Evolutionary conservation across 1,140 invertebrate genomes (phyloP), one percentile per base, ranked within the genome.

Genomic region (Hypsibius dujardini): DNA sequence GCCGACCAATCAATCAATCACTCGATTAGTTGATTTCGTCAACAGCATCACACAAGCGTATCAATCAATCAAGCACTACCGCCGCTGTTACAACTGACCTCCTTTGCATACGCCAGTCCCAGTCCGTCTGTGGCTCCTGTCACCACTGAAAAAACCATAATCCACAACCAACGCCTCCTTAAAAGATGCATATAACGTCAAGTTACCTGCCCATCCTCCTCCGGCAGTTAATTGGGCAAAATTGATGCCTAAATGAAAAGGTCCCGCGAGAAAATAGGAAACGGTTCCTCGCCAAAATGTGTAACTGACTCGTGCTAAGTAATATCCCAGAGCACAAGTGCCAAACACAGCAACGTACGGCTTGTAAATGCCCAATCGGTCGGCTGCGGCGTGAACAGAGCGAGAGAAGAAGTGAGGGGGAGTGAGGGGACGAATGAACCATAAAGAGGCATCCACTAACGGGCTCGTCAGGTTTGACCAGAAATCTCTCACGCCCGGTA

Each of bases 201-300:
- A 67, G 12, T 12, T 67, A 45, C 62, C 12, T 67, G 62, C 62
- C 62, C 62, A 67, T 67, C 62, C 62, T 7, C 3, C 45, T 12
- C 42, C 62, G 12, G 3, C 12, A 12, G 62, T 67, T 42, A 67
- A 42, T 42, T 67, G 12, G 12, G 12, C 42, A 12, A 67, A 42
- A 45, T 67, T 67, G 62, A 42, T 67, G 62, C 62, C 62, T 42
- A 67, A 42, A 12, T 42, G 42, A 12, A 67, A 42, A 7, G 62
- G 62, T 7, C 62, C 62, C 3, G 62, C 62, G 3, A 67, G 62
- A 45, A 67, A 67, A 42, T 67, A 67, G 12, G 62, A 67, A 3
- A 67, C 62, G 12, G 42, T 7, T 15, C 62, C 62, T 12, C 62
- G 62, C 62, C 12, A 45, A 3, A 67, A 45, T 7, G 12, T 3